phyloP scores from a whole-genome alignment of 2,797 vertebrate species.

The Lepilemur septentrionalis region DNA sequence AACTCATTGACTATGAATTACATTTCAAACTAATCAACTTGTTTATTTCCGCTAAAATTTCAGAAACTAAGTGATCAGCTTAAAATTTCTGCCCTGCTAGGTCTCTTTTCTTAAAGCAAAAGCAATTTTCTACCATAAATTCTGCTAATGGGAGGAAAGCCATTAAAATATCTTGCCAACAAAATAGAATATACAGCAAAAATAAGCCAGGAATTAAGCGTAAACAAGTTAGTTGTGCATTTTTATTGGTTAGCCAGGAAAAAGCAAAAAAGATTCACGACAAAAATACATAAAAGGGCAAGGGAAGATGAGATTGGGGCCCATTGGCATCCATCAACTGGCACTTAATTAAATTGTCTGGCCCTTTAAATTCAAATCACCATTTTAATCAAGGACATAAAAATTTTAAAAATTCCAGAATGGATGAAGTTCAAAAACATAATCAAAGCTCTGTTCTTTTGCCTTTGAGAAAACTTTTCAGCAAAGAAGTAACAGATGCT shows the following conservation, averaged over 20 bases:
- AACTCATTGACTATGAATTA: constrained; percentile 78
- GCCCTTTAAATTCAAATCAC: constrained; percentile 27
- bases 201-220: constrained; percentile 4
- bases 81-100: constrained; percentile 33
- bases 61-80: constrained; percentile 68
- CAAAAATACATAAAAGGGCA: not conserved
- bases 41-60: constrained; percentile 67
- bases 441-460: constrained; percentile 24
- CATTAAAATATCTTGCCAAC: constrained; percentile 43
- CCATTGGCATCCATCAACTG: not conserved
- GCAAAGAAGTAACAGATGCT: not conserved
- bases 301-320: not conserved
- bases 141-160: constrained; percentile 26
- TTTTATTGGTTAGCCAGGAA: constrained; percentile 1
- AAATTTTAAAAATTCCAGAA: not conserved
- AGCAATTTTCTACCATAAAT: constrained; percentile 59
- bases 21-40: constrained; percentile 77
- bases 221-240: not conserved
- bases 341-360: not conserved
- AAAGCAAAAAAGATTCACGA: not conserved
- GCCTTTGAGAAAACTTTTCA: constrained; percentile 38
- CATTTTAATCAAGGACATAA: constrained; percentile 44
- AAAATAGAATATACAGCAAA: constrained; percentile 24
- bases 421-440: constrained; percentile 43
- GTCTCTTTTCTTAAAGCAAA: constrained; percentile 12